Conservation (phyloP, 1,140 invertebrate genomes). For the Drosophila subpulchrella region DNA sequence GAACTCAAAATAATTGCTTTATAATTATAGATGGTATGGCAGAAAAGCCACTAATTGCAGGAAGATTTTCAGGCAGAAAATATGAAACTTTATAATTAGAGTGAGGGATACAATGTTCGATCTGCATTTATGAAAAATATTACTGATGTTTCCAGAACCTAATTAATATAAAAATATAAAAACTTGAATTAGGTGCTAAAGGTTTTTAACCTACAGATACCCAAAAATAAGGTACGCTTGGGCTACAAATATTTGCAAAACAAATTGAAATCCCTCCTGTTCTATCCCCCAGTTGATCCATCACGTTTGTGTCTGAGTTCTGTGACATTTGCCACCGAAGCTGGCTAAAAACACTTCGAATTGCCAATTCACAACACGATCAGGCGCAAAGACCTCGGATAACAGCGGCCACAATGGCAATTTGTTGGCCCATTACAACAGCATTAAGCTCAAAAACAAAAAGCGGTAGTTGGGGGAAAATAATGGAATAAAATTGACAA, state of each 20-base stretch:
- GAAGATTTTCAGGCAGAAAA: slow-evolving; percentile 19
- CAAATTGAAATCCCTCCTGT: background rate
- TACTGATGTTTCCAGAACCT: background rate
- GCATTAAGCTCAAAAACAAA: slow-evolving; percentile 56
- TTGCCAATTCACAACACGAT: slow-evolving; percentile 67
- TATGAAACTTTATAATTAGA: slow-evolving; percentile 18
- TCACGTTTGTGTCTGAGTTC: slow-evolving; percentile 25
- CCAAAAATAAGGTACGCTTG: background rate
- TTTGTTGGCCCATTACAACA: slow-evolving; percentile 74
- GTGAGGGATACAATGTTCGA: too few relatives aligned
- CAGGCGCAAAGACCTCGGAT: slow-evolving; percentile 40
- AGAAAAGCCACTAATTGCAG: slow-evolving; percentile 13
- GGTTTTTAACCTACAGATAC: background rate
- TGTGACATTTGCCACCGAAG: slow-evolving; percentile 30
- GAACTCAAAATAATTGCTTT: slow-evolving; percentile 36
- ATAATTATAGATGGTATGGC: slow-evolving; percentile 29
- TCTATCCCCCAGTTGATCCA: slow-evolving; percentile 20
- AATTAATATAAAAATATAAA: background rate
- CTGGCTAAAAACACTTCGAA: slow-evolving; percentile 46
- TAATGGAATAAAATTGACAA: slow-evolving; percentile 40
- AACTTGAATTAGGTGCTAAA: too few relatives aligned
- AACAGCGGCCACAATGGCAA: slow-evolving; percentile 59
- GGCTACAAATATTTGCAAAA: background rate
- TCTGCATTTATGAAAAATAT: too few relatives aligned
- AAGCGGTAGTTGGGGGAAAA: slow-evolving; percentile 4